Conservation (phyloP, 2,888 invertebrate species). For the Andrena camellia region DNA sequence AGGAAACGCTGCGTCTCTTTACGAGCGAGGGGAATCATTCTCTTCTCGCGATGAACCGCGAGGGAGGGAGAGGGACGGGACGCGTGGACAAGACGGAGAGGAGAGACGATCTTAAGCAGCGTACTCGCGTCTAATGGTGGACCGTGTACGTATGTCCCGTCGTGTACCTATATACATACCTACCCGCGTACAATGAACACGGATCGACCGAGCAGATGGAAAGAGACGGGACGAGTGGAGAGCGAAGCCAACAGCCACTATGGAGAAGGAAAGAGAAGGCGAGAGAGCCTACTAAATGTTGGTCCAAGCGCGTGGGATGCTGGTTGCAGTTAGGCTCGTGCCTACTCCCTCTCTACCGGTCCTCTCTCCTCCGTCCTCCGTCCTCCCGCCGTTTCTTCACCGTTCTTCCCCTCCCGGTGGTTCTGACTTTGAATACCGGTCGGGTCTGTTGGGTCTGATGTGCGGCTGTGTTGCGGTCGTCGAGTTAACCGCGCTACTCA, state of each 20-base stretch:
- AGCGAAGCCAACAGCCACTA: slow-evolving; percentile 21
- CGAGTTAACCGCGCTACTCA: slow-evolving; percentile 65
- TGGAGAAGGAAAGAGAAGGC: slow-evolving; percentile 30
- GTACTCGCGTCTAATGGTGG: slow-evolving; percentile 66
- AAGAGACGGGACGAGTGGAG: background rate
- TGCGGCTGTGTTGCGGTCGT: slow-evolving; percentile 69
- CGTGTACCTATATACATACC: slow-evolving; percentile 15
- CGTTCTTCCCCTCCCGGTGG: slow-evolving; percentile 50
- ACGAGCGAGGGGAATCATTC: slow-evolving; percentile 45
- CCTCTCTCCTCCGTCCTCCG: slow-evolving; percentile 57
- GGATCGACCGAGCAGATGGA: slow-evolving; percentile 11
- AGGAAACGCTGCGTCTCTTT: slow-evolving; percentile 43
- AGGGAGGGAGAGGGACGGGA: slow-evolving; percentile 24
- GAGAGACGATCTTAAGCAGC: slow-evolving; percentile 54
- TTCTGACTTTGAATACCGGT: slow-evolving; percentile 82
- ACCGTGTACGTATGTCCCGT: slow-evolving; percentile 58
- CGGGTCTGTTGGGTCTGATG: slow-evolving; percentile 75
- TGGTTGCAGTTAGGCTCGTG: slow-evolving; percentile 83
- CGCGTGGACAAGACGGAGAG: slow-evolving; percentile 9
- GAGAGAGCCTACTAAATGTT: slow-evolving; percentile 74
- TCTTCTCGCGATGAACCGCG: slow-evolving; percentile 13
- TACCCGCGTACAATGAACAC: slow-evolving; percentile 32
- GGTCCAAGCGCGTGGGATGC: slow-evolving; percentile 81
- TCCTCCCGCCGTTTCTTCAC: slow-evolving; percentile 38
- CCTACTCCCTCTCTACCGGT: slow-evolving; percentile 79